Conservation (phyloP, 2,888 invertebrate species). For the Homarus gammarus region DNA sequence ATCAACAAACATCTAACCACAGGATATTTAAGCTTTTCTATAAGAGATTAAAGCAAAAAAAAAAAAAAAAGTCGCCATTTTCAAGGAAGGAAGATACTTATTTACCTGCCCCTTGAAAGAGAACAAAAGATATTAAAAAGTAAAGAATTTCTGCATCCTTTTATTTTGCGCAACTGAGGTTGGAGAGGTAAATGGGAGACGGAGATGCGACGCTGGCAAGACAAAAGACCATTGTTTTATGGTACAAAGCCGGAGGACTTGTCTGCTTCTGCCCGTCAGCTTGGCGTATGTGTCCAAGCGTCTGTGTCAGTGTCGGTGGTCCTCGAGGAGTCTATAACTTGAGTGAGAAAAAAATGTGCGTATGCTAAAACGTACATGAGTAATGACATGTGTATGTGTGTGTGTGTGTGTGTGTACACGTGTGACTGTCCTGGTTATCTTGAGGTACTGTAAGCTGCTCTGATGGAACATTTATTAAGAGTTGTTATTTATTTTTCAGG, state of each 20-base stretch:
- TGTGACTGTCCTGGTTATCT: too few species aligned
- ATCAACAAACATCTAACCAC: too few species aligned
- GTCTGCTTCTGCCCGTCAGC: constrained; percentile 10
- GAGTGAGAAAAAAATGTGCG: too few species aligned
- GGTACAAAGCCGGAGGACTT: constrained; percentile 28
- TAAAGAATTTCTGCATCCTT: constrained; percentile 16
- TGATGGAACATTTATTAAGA: neutral
- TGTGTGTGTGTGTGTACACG: neutral
- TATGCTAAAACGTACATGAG: too few species aligned
- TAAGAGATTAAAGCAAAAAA: too few species aligned
- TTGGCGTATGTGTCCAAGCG: neutral
- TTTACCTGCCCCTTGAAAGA: neutral
- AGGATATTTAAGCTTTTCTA: too few species aligned
- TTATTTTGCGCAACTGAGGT: constrained; percentile 5
- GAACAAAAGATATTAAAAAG: constrained; percentile 7
- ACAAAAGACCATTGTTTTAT: constrained; percentile 36
- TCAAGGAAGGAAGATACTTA: neutral
- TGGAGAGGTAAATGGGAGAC: constrained; percentile 4
- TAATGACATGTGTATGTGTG: too few species aligned
- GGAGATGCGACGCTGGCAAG: constrained; percentile 24
- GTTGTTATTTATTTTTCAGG: neutral
- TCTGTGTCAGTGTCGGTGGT: neutral
- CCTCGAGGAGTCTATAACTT: neutral
- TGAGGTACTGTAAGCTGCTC: too few species aligned
- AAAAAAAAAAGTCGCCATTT: neutral